Base-by-base conservation (phyloP, 2,797 vertebrate genomes). In the Orientallactaga sibirica region DNA sequence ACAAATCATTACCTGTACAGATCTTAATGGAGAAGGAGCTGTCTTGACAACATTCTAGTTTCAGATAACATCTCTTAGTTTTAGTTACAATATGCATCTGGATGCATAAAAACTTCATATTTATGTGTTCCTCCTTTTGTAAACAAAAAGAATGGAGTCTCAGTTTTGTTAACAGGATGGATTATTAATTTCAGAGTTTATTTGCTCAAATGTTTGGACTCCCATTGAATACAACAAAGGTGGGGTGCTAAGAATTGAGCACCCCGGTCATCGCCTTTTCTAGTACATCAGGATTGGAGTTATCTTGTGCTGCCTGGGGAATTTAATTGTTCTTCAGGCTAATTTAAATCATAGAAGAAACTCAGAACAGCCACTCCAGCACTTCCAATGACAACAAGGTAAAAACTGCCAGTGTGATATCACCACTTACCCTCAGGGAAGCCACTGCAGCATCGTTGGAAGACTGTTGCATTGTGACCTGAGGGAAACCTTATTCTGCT, bases 201-300 rank as follows among this genome's bases (percentile, higher is more conserved):
- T 33, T 79, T 93, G 64, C 29, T 86, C 82, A 10, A 85, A 66
- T 91, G 43, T 89, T 88, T 90, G 82, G 29, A 64, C 22, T 95
- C 7, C 75, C n/a, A 12, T 76, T 81, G 52, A 90, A 86, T 67
- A 75, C 52, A 61, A 9, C 48, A 48, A 48, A 48, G 48, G 48
- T 48, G 66, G 93, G 66, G 66, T 64, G 68, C 62, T 93, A 76
- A 91, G 82, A 68, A 66, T 79, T 76, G 90, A 86, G 18, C 33
- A 8, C 83, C 18, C 20, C 20, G 90, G 64, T 27, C 58, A 67
- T 24, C 75, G 25, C 25, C 18, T 90, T 95, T 92, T 68, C 43
- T 64, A 76, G 82, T 43, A 37, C 14, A 41, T 81, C 73, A 61
- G 68, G 43, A 58, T 83, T 27, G 2, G 41, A 87, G 37, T 61